These are phyloP conservation scores for Bellardia bayeri DNA, from an alignment of 2,888 invertebrate species.

Conservation along the genomic window DNA sequence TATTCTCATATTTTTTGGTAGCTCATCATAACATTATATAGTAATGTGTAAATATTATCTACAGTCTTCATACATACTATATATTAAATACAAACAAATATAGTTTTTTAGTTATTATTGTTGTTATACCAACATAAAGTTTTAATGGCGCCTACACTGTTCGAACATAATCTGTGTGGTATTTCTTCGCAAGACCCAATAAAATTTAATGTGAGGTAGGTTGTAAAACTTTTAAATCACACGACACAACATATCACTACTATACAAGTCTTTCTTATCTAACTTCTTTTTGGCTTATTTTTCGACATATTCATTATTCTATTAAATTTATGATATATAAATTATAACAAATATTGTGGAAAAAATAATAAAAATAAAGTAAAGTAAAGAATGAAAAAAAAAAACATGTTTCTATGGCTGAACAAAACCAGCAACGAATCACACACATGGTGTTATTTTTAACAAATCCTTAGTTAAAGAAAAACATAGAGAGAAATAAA, in stretches of 20 bases:
- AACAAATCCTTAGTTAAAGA: slow-evolving; percentile 14
- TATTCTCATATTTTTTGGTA: no score
- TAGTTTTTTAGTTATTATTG: neutral
- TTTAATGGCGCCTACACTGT: neutral
- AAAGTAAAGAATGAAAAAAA: neutral
- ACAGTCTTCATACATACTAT: no score
- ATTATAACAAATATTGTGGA: neutral
- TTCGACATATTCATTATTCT: slow-evolving; percentile 10
- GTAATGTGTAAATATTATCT: no score
- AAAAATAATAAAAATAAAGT: neutral
- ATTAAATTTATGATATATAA: neutral
- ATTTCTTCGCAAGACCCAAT: neutral
- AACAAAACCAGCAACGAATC: neutral
- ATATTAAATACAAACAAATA: no score
- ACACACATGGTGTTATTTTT: slow-evolving; percentile 28
- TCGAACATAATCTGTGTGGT: neutral
- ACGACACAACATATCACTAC: neutral
- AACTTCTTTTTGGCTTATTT: slow-evolving; percentile 18
- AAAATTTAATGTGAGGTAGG: slow-evolving; percentile 49
- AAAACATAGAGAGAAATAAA: neutral
- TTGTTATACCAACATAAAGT: neutral
- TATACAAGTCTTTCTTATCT: slow-evolving; percentile 13
- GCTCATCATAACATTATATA: no score
- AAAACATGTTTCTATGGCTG: slow-evolving; percentile 20
- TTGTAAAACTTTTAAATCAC: slow-evolving; percentile 39